Base-by-base conservation (phyloP, 2,888 invertebrate genomes). In the Boloria euphrosyne region DNA sequence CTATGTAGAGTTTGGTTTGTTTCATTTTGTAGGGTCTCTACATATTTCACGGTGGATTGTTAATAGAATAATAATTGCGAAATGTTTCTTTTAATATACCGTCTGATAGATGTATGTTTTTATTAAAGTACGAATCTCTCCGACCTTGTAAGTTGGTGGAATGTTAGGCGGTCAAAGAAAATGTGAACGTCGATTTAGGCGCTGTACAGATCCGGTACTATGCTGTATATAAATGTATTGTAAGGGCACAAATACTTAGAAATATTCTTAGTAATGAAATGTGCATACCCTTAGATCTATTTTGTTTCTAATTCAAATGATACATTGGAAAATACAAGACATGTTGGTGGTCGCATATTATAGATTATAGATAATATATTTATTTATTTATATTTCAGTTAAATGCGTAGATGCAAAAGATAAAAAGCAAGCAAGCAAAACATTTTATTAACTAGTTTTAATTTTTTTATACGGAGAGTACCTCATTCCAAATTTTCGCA, bases 51-150 rank as follows among this genome's bases (percentile, higher is more conserved):
- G 76, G 71, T 31, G 10, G 13, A 31, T 13, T 16, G 16, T 10
- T 16, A 49, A 27, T 17, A 31, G 6, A 81, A 69, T n/a, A n/a
- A n/a, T 27, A 82, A 73, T 76, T 84, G 83, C 80, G 85, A 79
- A 86, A 86, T 74, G 62, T 59, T 51, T 63, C 61, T 64, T 67
- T 60, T 62, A 16, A 44, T 59, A 22, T 66, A 67, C 58, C 66
- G 64, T 57, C 60, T 60, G 55, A 43, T 54, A 47, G 53, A n/a
- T 58, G 31, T 67, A 59, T 53, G 62, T 62, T 66, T 66, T 71
- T 71, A 67, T 66, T 67, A 70, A 70, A 66, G 62, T 59, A 70
- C 65, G 70, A 75, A 76, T 75, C 73, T 76, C 75, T 76, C 69
- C 71, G 75, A 73, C 78, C 78, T 78, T 78, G 78, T 71, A 60